phyloP scores from a whole-genome alignment of 1,140 invertebrate species.

The Drosophila ambigua region DNA sequence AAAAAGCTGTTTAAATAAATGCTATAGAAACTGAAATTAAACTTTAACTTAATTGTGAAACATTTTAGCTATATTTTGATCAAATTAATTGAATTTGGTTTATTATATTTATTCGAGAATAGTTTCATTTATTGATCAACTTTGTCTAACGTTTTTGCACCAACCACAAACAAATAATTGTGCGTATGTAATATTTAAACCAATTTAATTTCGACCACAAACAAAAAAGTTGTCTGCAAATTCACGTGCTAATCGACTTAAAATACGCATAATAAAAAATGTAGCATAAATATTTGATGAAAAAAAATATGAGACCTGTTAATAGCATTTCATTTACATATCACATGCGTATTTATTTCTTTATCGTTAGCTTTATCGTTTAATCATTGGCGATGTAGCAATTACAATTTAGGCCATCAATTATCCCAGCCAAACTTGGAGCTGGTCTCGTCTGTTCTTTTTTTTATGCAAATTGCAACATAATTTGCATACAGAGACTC shows the following conservation, averaged over 20 bases:
- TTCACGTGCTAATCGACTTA: conserved; percentile 58
- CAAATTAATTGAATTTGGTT: conserved; percentile 17
- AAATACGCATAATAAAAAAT: conserved; percentile 33
- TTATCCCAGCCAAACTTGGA: conserved; percentile 36
- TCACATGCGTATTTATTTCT: conserved; percentile 29
- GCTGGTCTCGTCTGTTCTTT: conserved; percentile 35
- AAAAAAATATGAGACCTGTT: conserved; percentile 49
- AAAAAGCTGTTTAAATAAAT: no score
- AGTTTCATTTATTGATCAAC: conserved; percentile 31
- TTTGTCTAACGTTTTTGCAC: conserved; percentile 16
- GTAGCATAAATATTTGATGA: neutral
- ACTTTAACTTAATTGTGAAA: no score
- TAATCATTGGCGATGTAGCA: conserved; percentile 64
- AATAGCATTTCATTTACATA: conserved; percentile 71
- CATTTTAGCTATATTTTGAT: no score
- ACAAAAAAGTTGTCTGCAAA: conserved; percentile 9
- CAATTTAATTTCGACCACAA: conserved; percentile 49
- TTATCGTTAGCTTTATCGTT: conserved; percentile 50
- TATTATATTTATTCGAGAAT: neutral
- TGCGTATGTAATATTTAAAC: conserved; percentile 33
- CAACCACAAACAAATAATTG: conserved; percentile 14
- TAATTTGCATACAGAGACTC: conserved; percentile 50
- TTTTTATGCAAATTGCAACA: conserved; percentile 65
- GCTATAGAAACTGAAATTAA: no score
- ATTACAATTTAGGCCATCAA: conserved; percentile 72